Evolutionary conservation across 2,888 invertebrate genomes (phyloP).

Genomic region (Drosophila setosimentum): DNA sequence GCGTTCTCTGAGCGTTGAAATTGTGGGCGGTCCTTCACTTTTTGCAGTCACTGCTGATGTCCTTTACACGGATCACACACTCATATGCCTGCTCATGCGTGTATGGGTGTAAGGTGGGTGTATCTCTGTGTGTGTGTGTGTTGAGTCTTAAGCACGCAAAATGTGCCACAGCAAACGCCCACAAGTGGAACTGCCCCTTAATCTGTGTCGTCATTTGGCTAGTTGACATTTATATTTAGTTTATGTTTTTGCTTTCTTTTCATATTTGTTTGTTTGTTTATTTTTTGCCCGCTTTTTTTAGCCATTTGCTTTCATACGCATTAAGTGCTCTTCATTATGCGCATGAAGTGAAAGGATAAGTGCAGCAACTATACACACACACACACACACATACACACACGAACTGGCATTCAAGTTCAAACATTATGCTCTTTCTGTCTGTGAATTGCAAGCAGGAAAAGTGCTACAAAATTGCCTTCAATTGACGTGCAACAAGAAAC

Average conservation of each 20-base stretch:
- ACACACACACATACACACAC: slow-evolving; percentile 22
- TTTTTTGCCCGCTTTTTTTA: slow-evolving; percentile 59
- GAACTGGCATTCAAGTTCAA: slow-evolving; percentile 22
- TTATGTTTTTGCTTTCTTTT: slow-evolving; percentile 13
- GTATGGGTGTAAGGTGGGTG: neutral
- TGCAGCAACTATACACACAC: slow-evolving; percentile 62
- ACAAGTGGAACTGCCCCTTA: slow-evolving; percentile 30
- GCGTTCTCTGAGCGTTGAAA: slow-evolving; percentile 11
- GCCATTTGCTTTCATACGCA: slow-evolving; percentile 75
- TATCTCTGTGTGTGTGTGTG: slow-evolving; percentile 25
- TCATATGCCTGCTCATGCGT: slow-evolving; percentile 3
- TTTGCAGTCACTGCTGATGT: slow-evolving; percentile 75
- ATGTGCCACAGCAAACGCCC: slow-evolving; percentile 39
- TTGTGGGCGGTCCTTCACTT: slow-evolving; percentile 53
- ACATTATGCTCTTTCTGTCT: slow-evolving; percentile 56
- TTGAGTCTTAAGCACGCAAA: slow-evolving; percentile 62
- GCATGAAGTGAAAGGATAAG: slow-evolving; percentile 82
- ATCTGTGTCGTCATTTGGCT: slow-evolving; percentile 29
- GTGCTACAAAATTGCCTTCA: slow-evolving; percentile 64
- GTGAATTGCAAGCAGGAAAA: slow-evolving; percentile 52
- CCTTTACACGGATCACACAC: slow-evolving; percentile 54
- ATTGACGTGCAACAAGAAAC: slow-evolving; percentile 31
- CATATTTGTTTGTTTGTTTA: slow-evolving; percentile 43
- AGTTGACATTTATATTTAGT: slow-evolving; percentile 38
- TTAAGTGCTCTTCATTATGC: slow-evolving; percentile 83